phyloP scores from a whole-genome alignment of 1,140 invertebrate species.

The Drosophila kohkoa region DNA sequence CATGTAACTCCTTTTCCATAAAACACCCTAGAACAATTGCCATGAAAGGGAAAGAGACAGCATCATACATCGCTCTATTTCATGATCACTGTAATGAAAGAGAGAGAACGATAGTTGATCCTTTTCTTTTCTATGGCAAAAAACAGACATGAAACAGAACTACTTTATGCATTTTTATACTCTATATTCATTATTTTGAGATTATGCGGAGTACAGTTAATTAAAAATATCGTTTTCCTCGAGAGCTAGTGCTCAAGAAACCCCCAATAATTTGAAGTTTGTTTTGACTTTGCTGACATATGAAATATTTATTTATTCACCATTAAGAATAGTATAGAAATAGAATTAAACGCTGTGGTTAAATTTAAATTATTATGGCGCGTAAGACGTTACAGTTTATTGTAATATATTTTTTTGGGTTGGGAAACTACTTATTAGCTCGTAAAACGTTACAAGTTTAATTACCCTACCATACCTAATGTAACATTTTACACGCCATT shows the following conservation, averaged over 20 bases:
- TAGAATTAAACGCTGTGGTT: not conserved
- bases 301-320: too few species aligned
- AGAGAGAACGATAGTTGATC: not conserved
- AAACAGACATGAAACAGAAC: slow-evolving; percentile 6
- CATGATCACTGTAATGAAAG: slow-evolving; percentile 14
- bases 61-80: slow-evolving; percentile 11
- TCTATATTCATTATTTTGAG: too few species aligned
- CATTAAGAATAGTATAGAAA: too few species aligned
- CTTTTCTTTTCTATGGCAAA: slow-evolving; percentile 10
- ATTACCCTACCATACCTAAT: slow-evolving; percentile 3
- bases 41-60: slow-evolving; percentile 29
- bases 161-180: not conserved
- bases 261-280: too few species aligned
- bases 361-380: not conserved
- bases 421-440: not conserved
- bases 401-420: not conserved
- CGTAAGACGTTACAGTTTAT: slow-evolving; percentile 68
- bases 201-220: too few species aligned
- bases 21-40: not conserved
- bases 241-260: too few species aligned
- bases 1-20: too few species aligned
- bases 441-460: slow-evolving; percentile 35
- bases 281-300: too few species aligned
- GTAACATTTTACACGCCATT: slow-evolving; percentile 70
- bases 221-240: too few species aligned